phyloP scores from a whole-genome alignment of 2,113 vertebrate genomes.

The Stomatorhinus ivindoensis region DNA sequence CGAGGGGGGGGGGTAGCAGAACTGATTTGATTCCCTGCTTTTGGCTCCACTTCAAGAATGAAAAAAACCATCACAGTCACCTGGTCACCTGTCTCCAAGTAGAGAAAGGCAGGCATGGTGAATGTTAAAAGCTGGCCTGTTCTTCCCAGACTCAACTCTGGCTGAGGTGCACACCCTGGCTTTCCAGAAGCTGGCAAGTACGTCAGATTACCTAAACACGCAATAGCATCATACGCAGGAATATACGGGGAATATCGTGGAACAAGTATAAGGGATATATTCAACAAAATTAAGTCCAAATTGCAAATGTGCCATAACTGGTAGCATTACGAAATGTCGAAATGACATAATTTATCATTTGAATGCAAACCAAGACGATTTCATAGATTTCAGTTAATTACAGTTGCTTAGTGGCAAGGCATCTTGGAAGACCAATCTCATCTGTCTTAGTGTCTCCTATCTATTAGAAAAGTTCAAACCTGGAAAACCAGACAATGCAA shows the following conservation, averaged over 20 bases:
- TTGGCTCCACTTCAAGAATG: background rate
- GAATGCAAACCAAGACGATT: background rate
- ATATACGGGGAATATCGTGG: background rate
- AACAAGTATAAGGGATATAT: background rate
- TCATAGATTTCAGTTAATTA: background rate
- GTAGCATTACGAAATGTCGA: background rate
- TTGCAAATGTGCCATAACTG: background rate
- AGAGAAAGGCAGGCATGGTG: background rate
- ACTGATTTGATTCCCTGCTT: background rate
- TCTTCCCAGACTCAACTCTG: background rate
- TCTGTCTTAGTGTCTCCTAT: background rate
- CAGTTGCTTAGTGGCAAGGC: background rate
- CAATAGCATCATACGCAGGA: background rate
- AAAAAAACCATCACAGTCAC: background rate
- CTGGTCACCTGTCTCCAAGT: background rate
- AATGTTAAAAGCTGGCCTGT: background rate
- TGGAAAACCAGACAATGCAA: background rate
- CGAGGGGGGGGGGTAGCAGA: background rate
- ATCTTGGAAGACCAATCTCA: background rate
- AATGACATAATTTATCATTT: background rate
- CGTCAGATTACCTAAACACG: background rate
- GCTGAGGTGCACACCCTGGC: background rate
- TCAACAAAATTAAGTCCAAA: background rate
- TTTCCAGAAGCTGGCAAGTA: background rate
- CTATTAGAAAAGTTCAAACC: background rate